These are phyloP conservation scores for Galbula dea DNA, from an alignment of 2,113 vertebrate genomes.

Conservation along the genomic window DNA sequence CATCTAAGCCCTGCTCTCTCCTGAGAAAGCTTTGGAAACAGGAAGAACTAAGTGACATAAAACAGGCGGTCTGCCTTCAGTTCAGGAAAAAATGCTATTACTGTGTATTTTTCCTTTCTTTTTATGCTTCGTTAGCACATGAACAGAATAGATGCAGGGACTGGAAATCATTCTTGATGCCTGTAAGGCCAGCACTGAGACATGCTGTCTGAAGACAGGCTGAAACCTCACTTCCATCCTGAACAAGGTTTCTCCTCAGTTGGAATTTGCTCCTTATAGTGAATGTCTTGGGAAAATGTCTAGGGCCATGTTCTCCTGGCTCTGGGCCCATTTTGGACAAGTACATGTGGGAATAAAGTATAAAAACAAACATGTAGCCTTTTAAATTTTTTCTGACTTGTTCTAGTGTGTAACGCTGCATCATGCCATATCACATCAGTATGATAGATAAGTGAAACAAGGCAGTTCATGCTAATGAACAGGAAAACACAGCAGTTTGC, in stretches of 20 bases:
- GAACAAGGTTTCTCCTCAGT: background rate
- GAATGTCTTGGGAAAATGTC: background rate
- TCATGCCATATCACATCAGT: background rate
- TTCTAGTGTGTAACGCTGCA: background rate
- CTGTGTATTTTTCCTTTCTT: background rate
- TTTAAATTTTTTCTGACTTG: conserved; percentile 33
- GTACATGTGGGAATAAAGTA: background rate
- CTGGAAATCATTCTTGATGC: background rate
- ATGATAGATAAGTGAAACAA: conserved; percentile 13
- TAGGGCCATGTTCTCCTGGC: background rate
- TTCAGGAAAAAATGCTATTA: background rate
- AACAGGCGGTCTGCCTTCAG: background rate
- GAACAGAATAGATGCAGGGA: background rate
- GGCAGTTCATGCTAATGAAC: conserved; percentile 13
- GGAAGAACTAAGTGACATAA: background rate
- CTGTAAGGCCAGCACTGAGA: background rate
- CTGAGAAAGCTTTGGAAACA: background rate
- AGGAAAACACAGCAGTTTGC: conserved; percentile 10
- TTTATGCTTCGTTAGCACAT: background rate
- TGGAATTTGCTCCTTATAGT: background rate
- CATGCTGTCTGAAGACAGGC: background rate
- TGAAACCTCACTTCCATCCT: background rate
- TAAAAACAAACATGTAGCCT: conserved; percentile 18
- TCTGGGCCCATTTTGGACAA: background rate
- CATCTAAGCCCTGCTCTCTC: background rate